These are phyloP conservation scores for Thoracochromis brauschi DNA, from an alignment of 2,113 vertebrate species.

Conservation along the genomic window DNA sequence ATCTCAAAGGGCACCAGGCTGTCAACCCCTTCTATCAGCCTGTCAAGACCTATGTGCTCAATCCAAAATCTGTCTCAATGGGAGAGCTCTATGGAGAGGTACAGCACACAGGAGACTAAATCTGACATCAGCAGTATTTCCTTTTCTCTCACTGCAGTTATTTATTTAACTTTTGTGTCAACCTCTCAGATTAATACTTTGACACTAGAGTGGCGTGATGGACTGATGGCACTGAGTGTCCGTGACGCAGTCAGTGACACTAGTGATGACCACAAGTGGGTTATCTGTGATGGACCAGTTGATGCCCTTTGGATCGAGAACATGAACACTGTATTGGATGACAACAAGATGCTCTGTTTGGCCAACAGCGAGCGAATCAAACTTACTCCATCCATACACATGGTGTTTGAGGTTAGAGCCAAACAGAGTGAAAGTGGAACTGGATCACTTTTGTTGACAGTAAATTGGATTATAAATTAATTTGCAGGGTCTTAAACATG, in stretches of 20 bases:
- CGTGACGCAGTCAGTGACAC: conserved; percentile 74
- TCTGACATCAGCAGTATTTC: background rate
- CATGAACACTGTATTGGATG: conserved; percentile 87
- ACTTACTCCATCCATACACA: conserved; percentile 80
- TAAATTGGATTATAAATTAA: rapidly evolving
- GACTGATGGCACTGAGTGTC: conserved; percentile 83
- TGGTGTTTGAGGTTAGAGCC: conserved; percentile 81
- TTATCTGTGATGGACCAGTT: conserved; percentile 83
- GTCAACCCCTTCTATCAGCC: conserved; percentile 73
- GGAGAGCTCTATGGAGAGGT: conserved; percentile 85
- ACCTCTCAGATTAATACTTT: conserved; percentile 57
- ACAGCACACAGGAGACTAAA: background rate
- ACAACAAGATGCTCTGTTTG: conserved; percentile 89
- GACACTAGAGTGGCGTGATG: conserved; percentile 86
- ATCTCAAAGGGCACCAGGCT: conserved; percentile 49
- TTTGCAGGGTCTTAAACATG: background rate
- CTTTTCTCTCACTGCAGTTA: background rate
- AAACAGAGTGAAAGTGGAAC: background rate
- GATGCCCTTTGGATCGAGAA: conserved; percentile 92
- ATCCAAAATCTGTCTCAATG: conserved; percentile 88
- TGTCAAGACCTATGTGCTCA: conserved; percentile 79
- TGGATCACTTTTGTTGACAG: background rate
- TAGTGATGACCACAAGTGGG: conserved; percentile 81
- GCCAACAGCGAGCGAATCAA: conserved; percentile 88
- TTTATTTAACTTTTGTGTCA: background rate